Evolutionary conservation across 2,888 invertebrate genomes (phyloP).

Genomic region (Ischnura elegans): DNA sequence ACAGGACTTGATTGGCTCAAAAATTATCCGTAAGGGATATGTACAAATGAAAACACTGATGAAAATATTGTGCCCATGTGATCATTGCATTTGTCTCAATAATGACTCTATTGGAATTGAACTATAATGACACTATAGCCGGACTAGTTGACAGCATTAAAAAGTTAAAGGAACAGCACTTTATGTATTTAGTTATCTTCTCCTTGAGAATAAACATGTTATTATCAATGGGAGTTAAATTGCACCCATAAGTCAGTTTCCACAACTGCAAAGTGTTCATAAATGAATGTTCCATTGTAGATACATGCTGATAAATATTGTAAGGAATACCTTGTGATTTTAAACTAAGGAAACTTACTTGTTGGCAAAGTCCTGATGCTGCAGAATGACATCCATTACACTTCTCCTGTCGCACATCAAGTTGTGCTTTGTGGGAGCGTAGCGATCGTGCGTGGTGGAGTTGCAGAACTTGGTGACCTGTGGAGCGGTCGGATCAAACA

Average conservation of each 20-base stretch:
- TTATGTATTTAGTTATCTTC: too few relatives aligned
- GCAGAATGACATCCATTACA: conserved; percentile 81
- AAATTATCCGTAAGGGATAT: too few relatives aligned
- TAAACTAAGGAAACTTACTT: conserved; percentile 73
- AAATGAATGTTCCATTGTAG: neutral
- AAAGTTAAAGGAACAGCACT: too few relatives aligned
- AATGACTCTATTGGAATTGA: too few relatives aligned
- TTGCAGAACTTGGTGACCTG: conserved; percentile 83
- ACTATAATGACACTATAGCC: too few relatives aligned
- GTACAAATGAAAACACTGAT: too few relatives aligned
- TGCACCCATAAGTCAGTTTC: neutral
- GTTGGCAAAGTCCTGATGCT: conserved; percentile 80
- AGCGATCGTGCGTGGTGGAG: conserved; percentile 81
- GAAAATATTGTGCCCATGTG: too few relatives aligned
- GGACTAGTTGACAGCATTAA: too few relatives aligned
- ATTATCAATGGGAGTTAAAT: too few relatives aligned
- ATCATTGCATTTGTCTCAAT: too few relatives aligned
- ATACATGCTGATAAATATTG: conserved; percentile 8
- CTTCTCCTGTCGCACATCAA: conserved; percentile 82
- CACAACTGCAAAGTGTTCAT: neutral
- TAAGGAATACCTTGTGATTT: neutral
- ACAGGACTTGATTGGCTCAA: neutral
- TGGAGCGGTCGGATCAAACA: conserved; percentile 80
- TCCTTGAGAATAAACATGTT: too few relatives aligned
- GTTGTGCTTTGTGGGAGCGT: conserved; percentile 85